Evolutionary conservation across 2,888 invertebrate genomes (phyloP).

Genomic region (Aphidoletes aphidimyza): DNA sequence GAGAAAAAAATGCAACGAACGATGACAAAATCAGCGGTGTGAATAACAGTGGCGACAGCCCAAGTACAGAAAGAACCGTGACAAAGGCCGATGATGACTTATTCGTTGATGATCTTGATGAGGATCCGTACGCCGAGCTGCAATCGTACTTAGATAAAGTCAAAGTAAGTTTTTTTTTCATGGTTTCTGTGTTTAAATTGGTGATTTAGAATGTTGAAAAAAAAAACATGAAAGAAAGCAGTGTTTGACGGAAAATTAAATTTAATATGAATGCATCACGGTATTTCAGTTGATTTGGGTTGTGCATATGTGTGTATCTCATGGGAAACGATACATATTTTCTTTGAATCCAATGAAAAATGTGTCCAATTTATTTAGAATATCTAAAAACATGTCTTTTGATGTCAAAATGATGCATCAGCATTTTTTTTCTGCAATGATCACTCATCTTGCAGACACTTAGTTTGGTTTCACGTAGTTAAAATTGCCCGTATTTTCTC

Average conservation of each 20-base stretch:
- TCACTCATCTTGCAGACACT: background rate
- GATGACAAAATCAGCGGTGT: background rate
- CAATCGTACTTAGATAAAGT: conserved; percentile 66
- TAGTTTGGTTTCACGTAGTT: background rate
- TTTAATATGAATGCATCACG: background rate
- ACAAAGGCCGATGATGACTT: background rate
- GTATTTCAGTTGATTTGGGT: background rate
- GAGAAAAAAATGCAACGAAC: conserved; percentile 8
- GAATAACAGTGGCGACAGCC: conserved; percentile 6
- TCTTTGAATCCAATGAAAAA: background rate
- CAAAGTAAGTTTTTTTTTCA: conserved; percentile 62
- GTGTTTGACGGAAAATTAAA: background rate
- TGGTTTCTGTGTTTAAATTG: no score
- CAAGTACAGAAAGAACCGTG: background rate
- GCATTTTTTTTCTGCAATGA: background rate
- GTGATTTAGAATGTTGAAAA: background rate
- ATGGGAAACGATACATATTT: background rate
- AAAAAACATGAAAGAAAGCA: background rate
- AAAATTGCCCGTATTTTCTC: background rate
- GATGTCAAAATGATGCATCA: conserved; percentile 41
- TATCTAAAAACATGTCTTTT: conserved; percentile 6
- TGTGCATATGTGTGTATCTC: background rate
- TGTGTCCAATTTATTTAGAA: background rate
- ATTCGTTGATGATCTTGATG: conserved; percentile 61
- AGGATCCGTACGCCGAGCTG: conserved; percentile 65